Conservation (phyloP, 2,888 invertebrate species). For the Phortica okadai region DNA sequence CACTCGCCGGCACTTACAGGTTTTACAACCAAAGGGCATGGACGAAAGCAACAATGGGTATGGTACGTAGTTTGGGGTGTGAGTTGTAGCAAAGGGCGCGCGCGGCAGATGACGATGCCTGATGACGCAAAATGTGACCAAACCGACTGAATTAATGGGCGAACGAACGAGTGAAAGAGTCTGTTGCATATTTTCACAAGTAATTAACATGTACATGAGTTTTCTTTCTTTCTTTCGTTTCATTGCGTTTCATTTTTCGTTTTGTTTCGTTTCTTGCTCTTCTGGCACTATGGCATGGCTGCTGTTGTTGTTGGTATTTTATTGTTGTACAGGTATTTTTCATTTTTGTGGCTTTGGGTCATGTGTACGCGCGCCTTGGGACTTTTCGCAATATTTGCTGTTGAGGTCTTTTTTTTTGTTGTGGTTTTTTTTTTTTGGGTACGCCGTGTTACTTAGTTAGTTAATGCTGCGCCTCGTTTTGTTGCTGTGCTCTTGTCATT, state of each 20-base stretch:
- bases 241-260: neutral
- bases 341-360: constrained; percentile 17
- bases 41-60: neutral
- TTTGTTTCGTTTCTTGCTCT: neutral
- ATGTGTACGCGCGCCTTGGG: constrained; percentile 7
- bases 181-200: constrained; percentile 69
- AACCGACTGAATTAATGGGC: neutral
- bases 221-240: constrained; percentile 5
- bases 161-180: constrained; percentile 38
- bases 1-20: constrained; percentile 24
- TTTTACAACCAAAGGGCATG: constrained; percentile 7
- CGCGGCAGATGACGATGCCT: neutral
- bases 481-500: neutral
- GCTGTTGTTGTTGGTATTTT: too few species aligned
- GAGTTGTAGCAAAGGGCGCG: neutral
- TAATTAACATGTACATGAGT: constrained; percentile 63
- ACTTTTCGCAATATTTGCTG: neutral
- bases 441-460: neutral
- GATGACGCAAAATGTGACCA: constrained; percentile 14
- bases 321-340: neutral
- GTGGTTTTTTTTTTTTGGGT: neutral
- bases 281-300: too few species aligned
- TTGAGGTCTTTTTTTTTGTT: neutral
- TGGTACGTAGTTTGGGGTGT: neutral
- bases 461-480: neutral